These are phyloP conservation scores for Nemurella pictetii DNA, from an alignment of 2,888 invertebrate genomes.

Conservation along the genomic window DNA sequence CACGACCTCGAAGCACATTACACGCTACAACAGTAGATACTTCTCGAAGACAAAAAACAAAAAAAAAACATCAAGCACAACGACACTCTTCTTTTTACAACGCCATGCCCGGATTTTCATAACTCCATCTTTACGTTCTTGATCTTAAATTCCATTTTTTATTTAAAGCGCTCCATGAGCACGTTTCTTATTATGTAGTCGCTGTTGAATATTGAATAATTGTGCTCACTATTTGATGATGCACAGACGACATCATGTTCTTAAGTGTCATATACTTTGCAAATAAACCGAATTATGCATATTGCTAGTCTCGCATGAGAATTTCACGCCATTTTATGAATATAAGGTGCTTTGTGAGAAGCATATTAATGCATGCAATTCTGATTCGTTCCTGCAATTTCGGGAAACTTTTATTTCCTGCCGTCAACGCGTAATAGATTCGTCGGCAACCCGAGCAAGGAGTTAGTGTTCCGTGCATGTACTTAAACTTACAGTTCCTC, in stretches of 20 bases:
- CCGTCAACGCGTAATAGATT: neutral
- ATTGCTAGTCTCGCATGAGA: neutral
- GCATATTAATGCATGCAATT: neutral
- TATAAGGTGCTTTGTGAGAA: neutral
- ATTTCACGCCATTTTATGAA: neutral
- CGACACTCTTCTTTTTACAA: too few species aligned
- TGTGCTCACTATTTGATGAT: neutral
- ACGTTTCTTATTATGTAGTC: neutral
- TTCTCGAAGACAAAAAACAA: too few species aligned
- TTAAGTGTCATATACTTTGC: neutral
- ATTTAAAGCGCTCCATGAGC: neutral
- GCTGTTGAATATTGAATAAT: neutral
- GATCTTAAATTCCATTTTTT: neutral
- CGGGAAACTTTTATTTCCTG: neutral
- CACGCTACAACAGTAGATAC: too few species aligned
- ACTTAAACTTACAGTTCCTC: neutral
- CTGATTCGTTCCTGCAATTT: neutral
- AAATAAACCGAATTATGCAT: neutral
- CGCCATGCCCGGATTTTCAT: neutral
- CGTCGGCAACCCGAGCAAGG: neutral
- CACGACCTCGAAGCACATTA: too few species aligned
- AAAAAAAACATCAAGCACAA: too few species aligned
- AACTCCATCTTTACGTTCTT: neutral
- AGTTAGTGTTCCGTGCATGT: neutral
- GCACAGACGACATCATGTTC: neutral